Percentiles rank a stretch among this genome's conserved stretches.
These are phyloP conservation scores for Drosophila subpulchrella DNA, from an alignment of 1,140 invertebrate genomes.

Conservation along the genomic window DNA sequence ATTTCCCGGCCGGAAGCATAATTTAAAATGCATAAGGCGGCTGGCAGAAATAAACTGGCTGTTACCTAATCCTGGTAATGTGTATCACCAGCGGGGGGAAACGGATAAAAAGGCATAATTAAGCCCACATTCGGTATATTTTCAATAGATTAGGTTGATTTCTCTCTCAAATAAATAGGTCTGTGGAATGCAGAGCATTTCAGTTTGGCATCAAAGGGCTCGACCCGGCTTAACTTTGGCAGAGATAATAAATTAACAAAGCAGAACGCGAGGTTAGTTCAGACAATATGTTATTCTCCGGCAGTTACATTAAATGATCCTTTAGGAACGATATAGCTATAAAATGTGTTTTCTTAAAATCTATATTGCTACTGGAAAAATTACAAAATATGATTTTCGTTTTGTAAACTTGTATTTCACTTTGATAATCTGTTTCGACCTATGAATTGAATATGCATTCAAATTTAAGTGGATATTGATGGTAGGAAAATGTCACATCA, in stretches of 20 bases:
- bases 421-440: too few relatives aligned
- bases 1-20: constrained; percentile 24
- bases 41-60: not conserved
- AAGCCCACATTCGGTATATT: not conserved
- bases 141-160: not conserved
- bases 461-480: too few relatives aligned
- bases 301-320: too few relatives aligned
- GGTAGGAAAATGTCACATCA: too few relatives aligned
- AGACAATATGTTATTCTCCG: not conserved
- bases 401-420: too few relatives aligned
- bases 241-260: constrained; percentile 8
- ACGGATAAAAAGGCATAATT: not conserved
- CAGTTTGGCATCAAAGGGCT: not conserved
- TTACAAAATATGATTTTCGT: too few relatives aligned
- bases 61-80: not conserved
- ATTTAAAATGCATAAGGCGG: constrained; percentile 31
- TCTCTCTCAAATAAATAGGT: not conserved
- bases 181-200: not conserved
- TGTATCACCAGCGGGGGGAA: not conserved
- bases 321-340: not conserved
- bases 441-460: too few relatives aligned
- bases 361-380: too few relatives aligned
- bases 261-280: not conserved
- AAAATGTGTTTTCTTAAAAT: too few relatives aligned
- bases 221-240: not conserved